Conservation (phyloP, 2,888 invertebrate species). For the Cantharis nigra region DNA sequence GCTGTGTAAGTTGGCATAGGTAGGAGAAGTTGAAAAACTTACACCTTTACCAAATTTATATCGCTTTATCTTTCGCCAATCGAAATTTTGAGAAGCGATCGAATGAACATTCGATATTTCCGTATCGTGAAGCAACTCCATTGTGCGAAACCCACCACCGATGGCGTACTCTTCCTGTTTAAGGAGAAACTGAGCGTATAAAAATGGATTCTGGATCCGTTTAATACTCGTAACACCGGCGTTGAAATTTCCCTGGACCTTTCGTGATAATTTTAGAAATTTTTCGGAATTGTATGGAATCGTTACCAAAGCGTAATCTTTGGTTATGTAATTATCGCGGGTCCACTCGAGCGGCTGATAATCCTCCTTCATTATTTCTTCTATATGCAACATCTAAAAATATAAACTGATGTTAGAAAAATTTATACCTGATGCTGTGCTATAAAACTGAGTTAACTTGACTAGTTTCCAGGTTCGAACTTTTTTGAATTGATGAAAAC, state of each 20-base stretch:
- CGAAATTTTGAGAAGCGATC: slow-evolving; percentile 43
- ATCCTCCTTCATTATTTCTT: not conserved
- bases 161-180: slow-evolving; percentile 40
- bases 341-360: not conserved
- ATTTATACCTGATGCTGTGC: no score
- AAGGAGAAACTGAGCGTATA: slow-evolving; percentile 40
- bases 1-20: slow-evolving; percentile 41
- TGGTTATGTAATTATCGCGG: not conserved
- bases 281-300: not conserved
- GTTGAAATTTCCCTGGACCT: not conserved
- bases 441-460: no score
- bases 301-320: not conserved
- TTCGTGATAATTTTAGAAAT: not conserved
- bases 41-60: slow-evolving; percentile 45
- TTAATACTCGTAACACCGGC: not conserved
- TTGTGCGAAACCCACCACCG: slow-evolving; percentile 24
- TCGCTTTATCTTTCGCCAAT: slow-evolving; percentile 40
- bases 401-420: not conserved
- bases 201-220: slow-evolving; percentile 38
- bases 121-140: slow-evolving; percentile 43
- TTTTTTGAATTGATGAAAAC: no score
- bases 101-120: slow-evolving; percentile 37
- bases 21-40: slow-evolving; percentile 43
- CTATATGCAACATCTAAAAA: not conserved
- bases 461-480: no score